Percentiles rank a stretch among this genome's conserved stretches.
Evolutionary conservation across 2,113 vertebrate genomes (phyloP).

Genomic region (Poeciliopsis occidentalis): DNA sequence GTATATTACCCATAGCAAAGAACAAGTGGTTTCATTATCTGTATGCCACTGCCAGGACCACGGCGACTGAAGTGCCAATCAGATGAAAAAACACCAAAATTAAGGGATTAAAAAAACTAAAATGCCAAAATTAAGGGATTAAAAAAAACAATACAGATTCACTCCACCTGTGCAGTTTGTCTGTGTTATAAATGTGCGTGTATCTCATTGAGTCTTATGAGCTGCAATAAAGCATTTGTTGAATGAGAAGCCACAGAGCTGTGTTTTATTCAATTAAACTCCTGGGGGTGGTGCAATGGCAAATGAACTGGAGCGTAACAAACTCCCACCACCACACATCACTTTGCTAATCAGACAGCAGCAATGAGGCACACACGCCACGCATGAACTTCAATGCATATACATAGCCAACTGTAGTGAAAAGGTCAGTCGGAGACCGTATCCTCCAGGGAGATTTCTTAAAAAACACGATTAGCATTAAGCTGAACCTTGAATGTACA

Average conservation of each 20-base stretch:
- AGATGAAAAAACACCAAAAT: not conserved
- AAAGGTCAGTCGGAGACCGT: conserved; percentile 2
- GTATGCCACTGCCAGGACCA: not conserved
- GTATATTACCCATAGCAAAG: not conserved
- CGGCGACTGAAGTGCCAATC: not conserved
- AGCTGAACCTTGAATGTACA: not conserved
- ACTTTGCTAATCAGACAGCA: conserved; percentile 68
- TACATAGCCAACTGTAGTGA: conserved; percentile 1
- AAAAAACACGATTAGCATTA: not conserved
- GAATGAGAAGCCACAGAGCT: conserved; percentile 49
- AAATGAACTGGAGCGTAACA: conserved; percentile 72
- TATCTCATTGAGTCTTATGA: conserved; percentile 23
- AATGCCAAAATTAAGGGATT: too few relatives aligned
- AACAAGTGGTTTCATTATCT: not conserved
- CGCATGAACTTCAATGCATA: conserved; percentile 12
- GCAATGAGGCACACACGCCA: conserved; percentile 32
- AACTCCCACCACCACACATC: conserved; percentile 68
- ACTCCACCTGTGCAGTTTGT: not conserved
- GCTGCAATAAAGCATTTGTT: conserved; percentile 39
- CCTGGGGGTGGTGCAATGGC: conserved; percentile 52
- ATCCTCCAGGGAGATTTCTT: not conserved
- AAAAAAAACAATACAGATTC: not conserved
- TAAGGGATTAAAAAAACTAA: conserved; percentile 1
- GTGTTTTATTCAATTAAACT: conserved; percentile 69
- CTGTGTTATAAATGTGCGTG: conserved; percentile 10